phyloP scores from a whole-genome alignment of 2,888 invertebrate genomes.

The Macrosiphum euphorbiae region DNA sequence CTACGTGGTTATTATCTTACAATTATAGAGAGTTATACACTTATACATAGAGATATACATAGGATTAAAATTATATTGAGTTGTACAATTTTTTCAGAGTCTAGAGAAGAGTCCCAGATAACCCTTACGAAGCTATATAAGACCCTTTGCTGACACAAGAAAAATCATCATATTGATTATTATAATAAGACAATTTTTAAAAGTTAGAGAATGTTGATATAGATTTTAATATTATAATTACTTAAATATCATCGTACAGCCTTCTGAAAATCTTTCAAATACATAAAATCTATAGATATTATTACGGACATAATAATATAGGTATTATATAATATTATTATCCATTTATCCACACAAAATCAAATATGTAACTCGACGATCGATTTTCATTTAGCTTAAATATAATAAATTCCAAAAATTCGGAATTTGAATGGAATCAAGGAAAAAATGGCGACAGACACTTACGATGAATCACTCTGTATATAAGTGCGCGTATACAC shows the following conservation, averaged over 20 bases:
- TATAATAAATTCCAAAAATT: not conserved
- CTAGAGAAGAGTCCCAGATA: too few relatives aligned
- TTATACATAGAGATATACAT: too few relatives aligned
- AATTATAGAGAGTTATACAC: too few relatives aligned
- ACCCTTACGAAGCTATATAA: too few relatives aligned
- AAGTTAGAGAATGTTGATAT: not conserved
- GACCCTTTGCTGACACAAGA: too few relatives aligned
- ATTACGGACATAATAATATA: not conserved
- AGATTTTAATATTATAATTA: not conserved
- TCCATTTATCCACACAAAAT: not conserved
- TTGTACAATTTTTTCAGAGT: too few relatives aligned
- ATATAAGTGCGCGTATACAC: not conserved
- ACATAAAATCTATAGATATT: not conserved
- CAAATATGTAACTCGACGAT: not conserved
- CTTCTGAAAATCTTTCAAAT: not conserved
- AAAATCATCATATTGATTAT: not conserved
- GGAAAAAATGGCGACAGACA: not conserved
- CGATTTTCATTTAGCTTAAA: not conserved
- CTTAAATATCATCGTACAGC: not conserved
- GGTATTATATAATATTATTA: not conserved
- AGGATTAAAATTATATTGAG: too few relatives aligned
- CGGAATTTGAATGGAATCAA: not conserved
- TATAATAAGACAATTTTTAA: not conserved
- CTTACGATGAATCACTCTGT: not conserved
- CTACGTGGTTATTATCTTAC: too few relatives aligned